Evolutionary conservation across 2,113 vertebrate genomes (phyloP).

Genomic region (Lepus timidus): DNA sequence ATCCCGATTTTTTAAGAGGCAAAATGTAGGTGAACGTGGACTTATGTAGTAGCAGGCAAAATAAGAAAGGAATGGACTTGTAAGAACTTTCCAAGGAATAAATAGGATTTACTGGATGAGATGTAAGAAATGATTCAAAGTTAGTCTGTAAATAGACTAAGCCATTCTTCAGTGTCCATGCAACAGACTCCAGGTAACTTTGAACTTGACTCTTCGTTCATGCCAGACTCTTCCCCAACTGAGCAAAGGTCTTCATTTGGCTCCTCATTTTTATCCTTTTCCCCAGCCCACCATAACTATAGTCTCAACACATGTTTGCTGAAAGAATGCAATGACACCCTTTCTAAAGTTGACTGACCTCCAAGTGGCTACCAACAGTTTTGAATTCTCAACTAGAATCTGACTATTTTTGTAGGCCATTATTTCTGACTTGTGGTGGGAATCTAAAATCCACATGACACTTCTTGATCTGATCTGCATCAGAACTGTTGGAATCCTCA

Average conservation of each 20-base stretch:
- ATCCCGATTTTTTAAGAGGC: slow-evolving; percentile 8
- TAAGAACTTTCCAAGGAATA: neutral
- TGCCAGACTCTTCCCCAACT: neutral
- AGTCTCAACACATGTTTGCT: neutral
- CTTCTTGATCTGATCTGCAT: neutral
- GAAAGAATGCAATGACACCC: neutral
- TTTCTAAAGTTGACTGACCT: neutral
- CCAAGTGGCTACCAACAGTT: neutral
- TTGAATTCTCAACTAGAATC: neutral
- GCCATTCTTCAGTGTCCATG: neutral
- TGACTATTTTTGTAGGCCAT: neutral
- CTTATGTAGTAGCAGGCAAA: neutral
- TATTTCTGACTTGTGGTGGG: neutral
- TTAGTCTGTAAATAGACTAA: neutral
- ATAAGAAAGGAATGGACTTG: neutral
- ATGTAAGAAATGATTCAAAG: neutral
- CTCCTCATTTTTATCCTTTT: neutral
- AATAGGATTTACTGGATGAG: neutral
- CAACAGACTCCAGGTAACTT: neutral
- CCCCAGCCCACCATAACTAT: neutral
- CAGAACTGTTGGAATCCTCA: neutral
- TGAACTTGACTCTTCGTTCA: neutral
- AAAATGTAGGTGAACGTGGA: neutral
- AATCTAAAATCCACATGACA: neutral
- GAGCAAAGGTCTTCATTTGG: neutral